phyloP scores from a whole-genome alignment of 2,113 vertebrate species.

The Equus quagga region DNA sequence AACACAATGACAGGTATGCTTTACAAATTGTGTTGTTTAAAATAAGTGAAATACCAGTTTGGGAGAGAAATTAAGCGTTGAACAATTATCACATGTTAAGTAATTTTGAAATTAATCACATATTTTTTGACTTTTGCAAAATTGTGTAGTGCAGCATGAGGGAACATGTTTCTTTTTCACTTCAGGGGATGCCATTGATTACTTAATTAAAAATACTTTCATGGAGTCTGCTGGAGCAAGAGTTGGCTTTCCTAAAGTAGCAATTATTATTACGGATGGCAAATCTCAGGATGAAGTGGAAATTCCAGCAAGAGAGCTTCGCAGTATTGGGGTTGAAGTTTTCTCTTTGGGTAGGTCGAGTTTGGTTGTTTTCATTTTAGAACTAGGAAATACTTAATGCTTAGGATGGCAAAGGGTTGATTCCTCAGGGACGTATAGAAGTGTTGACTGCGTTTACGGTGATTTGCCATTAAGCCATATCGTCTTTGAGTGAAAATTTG shows the following conservation, averaged over 20 bases:
- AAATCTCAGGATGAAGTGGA: constrained; percentile 94
- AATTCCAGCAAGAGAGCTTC: constrained; percentile 91
- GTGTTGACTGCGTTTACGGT: background rate
- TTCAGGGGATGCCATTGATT: constrained; percentile 94
- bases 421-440: constrained; percentile 3
- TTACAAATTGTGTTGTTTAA: background rate
- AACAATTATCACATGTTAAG: background rate
- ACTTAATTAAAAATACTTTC: constrained; percentile 91
- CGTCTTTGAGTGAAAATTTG: constrained; percentile 29
- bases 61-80: background rate
- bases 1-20: constrained; percentile 93
- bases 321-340: constrained; percentile 94
- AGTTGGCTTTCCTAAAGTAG: constrained; percentile 94
- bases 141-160: background rate
- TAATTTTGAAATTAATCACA: background rate
- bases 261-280: constrained; percentile 95
- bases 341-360: constrained; percentile 93
- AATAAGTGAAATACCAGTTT: background rate
- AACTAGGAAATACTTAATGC: background rate
- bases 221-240: constrained; percentile 92
- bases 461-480: background rate
- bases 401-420: background rate
- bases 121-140: constrained; percentile 15
- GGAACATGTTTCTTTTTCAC: background rate
- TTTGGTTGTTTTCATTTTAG: constrained; percentile 24